Percentiles rank a stretch among this genome's conserved stretches.
phyloP scores from a whole-genome alignment of 2,797 vertebrate genomes.

The Vireo griseus region DNA sequence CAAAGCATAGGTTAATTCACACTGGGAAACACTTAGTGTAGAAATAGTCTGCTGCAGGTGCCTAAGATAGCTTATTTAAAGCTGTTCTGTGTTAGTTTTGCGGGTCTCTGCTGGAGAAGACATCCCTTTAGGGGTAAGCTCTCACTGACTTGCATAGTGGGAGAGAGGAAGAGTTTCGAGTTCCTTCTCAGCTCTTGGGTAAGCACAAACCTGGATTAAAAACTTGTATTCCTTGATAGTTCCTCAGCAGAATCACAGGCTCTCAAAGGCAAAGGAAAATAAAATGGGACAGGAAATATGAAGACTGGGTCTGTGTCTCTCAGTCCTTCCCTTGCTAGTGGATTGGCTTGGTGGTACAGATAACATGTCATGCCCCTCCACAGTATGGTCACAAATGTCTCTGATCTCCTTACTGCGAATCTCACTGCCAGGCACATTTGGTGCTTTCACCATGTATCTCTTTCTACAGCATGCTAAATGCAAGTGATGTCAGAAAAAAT shows the following conservation, averaged over 20 bases:
- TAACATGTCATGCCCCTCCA: not conserved
- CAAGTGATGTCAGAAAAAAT: not conserved
- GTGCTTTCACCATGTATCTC: not conserved
- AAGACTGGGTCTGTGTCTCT: not conserved
- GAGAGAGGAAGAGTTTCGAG: not conserved
- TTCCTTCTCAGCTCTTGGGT: not conserved
- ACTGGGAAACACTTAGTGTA: not conserved
- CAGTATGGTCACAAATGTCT: not conserved
- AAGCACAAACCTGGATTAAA: not conserved
- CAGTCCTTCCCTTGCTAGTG: not conserved
- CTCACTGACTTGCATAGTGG: not conserved
- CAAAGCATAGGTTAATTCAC: not conserved
- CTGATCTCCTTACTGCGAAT: not conserved
- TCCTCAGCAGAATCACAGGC: not conserved
- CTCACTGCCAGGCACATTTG: not conserved
- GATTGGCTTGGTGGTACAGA: not conserved
- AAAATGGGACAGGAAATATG: not conserved
- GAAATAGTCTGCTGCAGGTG: not conserved
- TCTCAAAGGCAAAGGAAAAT: not conserved
- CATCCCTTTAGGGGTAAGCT: not conserved
- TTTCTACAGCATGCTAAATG: not conserved
- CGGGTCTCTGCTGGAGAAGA: not conserved
- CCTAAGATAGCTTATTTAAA: not conserved
- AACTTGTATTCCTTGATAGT: not conserved
- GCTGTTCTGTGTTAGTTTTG: not conserved